A percentile compares a stretch with the other conserved stretches of the same genome.
Evolutionary conservation across 2,888 invertebrate genomes (phyloP).

Genomic region (Urechis unicinctus): DNA sequence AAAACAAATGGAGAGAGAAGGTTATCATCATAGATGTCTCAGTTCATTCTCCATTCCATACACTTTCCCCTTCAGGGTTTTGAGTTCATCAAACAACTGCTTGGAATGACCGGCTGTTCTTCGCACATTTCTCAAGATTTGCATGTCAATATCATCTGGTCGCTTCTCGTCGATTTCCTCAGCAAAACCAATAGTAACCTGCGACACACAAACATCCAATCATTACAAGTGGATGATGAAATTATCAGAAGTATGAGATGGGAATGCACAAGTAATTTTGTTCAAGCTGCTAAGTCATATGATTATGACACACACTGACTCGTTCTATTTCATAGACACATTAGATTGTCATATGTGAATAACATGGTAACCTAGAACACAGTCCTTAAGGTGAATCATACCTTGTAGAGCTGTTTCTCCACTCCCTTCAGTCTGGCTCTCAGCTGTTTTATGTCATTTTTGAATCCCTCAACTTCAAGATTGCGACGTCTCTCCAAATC

Average conservation of each 20-base stretch:
- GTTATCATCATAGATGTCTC: constrained; percentile 44
- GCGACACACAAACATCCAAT: constrained; percentile 12
- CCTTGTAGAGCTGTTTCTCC: constrained; percentile 49
- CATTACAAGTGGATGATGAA: too few relatives aligned
- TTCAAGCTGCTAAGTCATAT: too few relatives aligned
- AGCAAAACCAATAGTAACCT: constrained; percentile 44
- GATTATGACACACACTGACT: too few relatives aligned
- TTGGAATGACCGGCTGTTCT: constrained; percentile 45
- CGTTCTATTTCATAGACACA: too few relatives aligned
- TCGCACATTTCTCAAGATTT: constrained; percentile 45
- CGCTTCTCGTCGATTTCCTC: constrained; percentile 32
- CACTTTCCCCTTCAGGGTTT: constrained; percentile 48
- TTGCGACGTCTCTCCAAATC: constrained; percentile 49
- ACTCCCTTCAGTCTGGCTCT: constrained; percentile 46
- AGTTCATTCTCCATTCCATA: constrained; percentile 49
- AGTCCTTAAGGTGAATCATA: constrained; percentile 13
- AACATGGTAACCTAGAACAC: background rate
- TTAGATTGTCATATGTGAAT: background rate
- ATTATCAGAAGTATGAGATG: too few relatives aligned
- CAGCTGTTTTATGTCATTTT: constrained; percentile 50
- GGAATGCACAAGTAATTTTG: too few relatives aligned
- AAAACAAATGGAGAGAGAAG: too few relatives aligned
- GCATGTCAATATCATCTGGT: constrained; percentile 48
- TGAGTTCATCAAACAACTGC: constrained; percentile 45
- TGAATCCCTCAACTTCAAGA: constrained; percentile 52